These are phyloP conservation scores for Podarcis lilfordi DNA, from an alignment of 2,797 vertebrate genomes.

Conservation along the genomic window DNA sequence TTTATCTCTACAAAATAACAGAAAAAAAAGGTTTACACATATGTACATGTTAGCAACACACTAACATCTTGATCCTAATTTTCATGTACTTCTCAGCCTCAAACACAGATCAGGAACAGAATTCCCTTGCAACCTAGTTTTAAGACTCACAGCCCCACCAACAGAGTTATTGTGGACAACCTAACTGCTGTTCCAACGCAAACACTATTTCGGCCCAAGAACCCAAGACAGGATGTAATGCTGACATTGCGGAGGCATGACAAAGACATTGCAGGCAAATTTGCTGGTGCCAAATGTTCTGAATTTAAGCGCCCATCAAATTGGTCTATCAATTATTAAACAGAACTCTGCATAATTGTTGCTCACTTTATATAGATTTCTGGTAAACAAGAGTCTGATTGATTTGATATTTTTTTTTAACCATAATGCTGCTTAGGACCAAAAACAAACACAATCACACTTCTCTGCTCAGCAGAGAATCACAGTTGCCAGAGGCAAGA, in stretches of 20 bases:
- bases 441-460: not conserved
- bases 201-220: not conserved
- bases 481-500: not conserved
- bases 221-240: not conserved
- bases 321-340: conserved; percentile 3
- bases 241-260: not conserved
- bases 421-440: not conserved
- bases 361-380: not conserved
- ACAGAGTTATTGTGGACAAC: not conserved
- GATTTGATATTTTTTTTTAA: not conserved
- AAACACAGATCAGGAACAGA: not conserved
- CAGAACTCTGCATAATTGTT: conserved; percentile 2
- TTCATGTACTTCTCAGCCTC: not conserved
- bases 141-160: not conserved
- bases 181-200: not conserved
- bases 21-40: no score
- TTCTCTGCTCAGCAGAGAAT: not conserved
- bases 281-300: not conserved
- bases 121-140: not conserved
- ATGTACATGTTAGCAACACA: no score
- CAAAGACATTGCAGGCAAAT: not conserved
- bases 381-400: not conserved
- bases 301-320: not conserved
- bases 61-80: no score
- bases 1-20: no score